Percentiles rank a stretch among this genome's conserved stretches.
Evolutionary conservation across 2,888 invertebrate species (phyloP).

Genomic region (Gordius sp.): DNA sequence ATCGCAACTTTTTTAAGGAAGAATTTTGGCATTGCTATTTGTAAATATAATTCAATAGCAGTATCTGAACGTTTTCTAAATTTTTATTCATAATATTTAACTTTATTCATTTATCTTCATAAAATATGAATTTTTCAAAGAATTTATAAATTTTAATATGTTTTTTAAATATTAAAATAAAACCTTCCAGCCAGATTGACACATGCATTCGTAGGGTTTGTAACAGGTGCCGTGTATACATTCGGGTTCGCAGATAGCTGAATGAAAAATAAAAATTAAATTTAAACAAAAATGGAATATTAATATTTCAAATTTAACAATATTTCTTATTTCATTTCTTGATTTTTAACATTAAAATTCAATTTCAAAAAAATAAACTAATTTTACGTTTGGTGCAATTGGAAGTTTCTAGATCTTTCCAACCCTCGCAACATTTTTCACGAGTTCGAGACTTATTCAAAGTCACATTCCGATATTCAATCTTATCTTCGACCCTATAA

Average conservation of each 20-base stretch:
- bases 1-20: too few relatives aligned
- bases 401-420: not conserved
- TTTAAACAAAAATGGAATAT: too few relatives aligned
- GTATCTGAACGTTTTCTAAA: too few relatives aligned
- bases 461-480: not conserved
- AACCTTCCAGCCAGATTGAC: slow-evolving; percentile 91
- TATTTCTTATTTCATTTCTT: not conserved
- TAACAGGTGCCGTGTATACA: slow-evolving; percentile 75
- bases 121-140: too few relatives aligned
- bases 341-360: not conserved
- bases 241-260: slow-evolving; percentile 74
- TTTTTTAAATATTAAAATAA: slow-evolving; percentile 44
- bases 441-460: not conserved
- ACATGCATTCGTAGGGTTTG: slow-evolving; percentile 71
- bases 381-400: slow-evolving; percentile 10
- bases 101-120: too few relatives aligned
- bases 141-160: too few relatives aligned
- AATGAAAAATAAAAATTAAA: too few relatives aligned
- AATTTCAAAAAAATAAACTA: not conserved
- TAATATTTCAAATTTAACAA: not conserved
- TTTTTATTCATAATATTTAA: too few relatives aligned
- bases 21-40: too few relatives aligned
- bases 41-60: too few relatives aligned
- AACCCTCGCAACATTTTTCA: not conserved
- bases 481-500: too few relatives aligned